Evolutionary conservation across 2,113 vertebrate genomes (phyloP), one percentile per base, ranked within the genome.

Genomic region (Megaleporinus macrocephalus): DNA sequence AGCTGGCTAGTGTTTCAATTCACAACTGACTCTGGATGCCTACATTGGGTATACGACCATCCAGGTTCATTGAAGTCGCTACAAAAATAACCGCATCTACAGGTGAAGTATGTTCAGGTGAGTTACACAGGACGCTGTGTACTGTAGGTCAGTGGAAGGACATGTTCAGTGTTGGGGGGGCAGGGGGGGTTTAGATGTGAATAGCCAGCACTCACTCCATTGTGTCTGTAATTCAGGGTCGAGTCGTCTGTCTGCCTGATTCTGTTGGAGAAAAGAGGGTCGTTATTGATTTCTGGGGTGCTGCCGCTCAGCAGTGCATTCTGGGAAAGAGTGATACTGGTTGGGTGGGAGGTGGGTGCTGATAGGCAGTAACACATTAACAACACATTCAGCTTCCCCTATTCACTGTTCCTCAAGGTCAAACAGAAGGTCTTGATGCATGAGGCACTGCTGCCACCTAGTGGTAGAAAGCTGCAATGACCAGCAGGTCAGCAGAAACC

Each of bases 171-270:
- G 3, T 36, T 3, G 36, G 36, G 36, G 36, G 3, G 36, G 36
- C 3, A 36, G 41, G 87, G 86, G n/a, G n/a, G n/a, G n/a, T n/a
- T n/a, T 86, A 62, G 71, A 75, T 72, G 80, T 81, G 89, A 87
- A 87, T 88, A 86, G 80, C 87, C 88, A 83, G 83, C 81, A 94
- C 93, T 94, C 92, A 94, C 93, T 94, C 93, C 93, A 94, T 94
- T 68, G 68, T 89, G 86, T 90, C 87, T 91, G 89, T 88, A 72
- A 65, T 69, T 88, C 74, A 44, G 1, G 88, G 83, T 88, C 66
- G 87, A 80, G 89, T 90, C 83, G 89, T 89, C 92, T 87, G 93
- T 87, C 91, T 90, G 90, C 84, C 86, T 92, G 91, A 87, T 71
- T 92, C 92, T 92, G 93, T 82, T 88, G 92, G 88, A 91, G 90